Conservation (phyloP, 2,888 invertebrate species). For the Pyrocoelia pectoralis region DNA sequence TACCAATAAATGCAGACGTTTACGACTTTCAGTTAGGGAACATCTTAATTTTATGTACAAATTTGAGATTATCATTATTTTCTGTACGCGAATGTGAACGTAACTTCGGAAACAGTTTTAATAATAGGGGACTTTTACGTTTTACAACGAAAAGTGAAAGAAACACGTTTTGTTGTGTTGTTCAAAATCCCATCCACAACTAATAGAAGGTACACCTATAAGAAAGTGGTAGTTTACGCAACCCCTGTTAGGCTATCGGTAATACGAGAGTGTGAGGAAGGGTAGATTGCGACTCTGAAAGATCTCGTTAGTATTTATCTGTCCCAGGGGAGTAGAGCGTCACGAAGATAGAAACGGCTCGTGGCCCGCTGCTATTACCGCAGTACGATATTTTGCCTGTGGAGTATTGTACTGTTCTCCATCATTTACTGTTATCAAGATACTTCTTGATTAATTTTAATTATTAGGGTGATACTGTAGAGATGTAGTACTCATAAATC, state of each 20-base stretch:
- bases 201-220: slow-evolving; percentile 34
- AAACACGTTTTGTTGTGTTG: slow-evolving; percentile 13
- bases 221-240: slow-evolving; percentile 33
- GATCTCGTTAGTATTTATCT: slow-evolving; percentile 61
- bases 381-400: slow-evolving; percentile 40
- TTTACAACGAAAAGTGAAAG: neutral
- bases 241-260: slow-evolving; percentile 39
- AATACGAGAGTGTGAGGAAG: slow-evolving; percentile 48
- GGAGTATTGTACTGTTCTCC: slow-evolving; percentile 45
- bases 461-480: slow-evolving; percentile 51
- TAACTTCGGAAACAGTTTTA: neutral
- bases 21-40: too few species aligned
- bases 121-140: neutral
- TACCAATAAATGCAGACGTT: too few species aligned
- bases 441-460: slow-evolving; percentile 59
- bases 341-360: slow-evolving; percentile 49
- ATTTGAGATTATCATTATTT: too few species aligned
- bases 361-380: slow-evolving; percentile 45
- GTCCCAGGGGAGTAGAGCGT: slow-evolving; percentile 54
- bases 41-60: too few species aligned
- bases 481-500: slow-evolving; percentile 34
- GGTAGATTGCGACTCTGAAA: slow-evolving; percentile 57
- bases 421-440: slow-evolving; percentile 58
- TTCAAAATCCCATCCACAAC: slow-evolving; percentile 34
- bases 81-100: too few species aligned